Base-by-base conservation (phyloP, 1,140 invertebrate species). In the Macrotrachela quadricornifera region DNA sequence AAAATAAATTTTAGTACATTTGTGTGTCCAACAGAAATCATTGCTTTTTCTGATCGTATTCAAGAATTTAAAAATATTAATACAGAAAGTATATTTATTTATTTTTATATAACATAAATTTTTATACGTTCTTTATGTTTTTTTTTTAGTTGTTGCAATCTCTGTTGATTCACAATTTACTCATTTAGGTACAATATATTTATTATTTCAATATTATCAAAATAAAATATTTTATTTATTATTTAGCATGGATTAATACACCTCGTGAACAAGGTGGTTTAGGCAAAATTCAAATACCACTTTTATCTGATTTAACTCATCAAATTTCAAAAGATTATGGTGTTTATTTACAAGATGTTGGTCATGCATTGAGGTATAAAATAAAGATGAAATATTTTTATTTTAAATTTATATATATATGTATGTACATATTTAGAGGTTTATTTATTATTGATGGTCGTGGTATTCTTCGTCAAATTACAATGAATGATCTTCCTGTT, bases 91-190 rank as follows among this genome's bases (percentile, higher is more conserved):
- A 30, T 30, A 4, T 8, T 4, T 30, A 4, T 30, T 30, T 30
- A 30, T 30, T 30, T 8, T 30, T 30, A 30, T 30, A 4, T 30
- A n/a, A n/a, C n/a, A n/a, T n/a, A n/a, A n/a, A n/a, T 30, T 30
- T 30, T 30, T 8, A 30, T 4, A 30, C 2, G 8, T 4, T 30
- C 8, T 2, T 4, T 4, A 30, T 30, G 21, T 4, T 64, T 75
- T 91, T 21, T 85, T 83, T 63, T 78, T 85, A 62, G 64, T 94
- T 0, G 79, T 94, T 8, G 88, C 84, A 6, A 84, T 82, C 58
- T 90, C 85, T 41, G 84, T 91, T 6, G 88, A 94, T 65, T 91
- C 85, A 1, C 86, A 90, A 63, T 92, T 88, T 60, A 88, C 86
- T 11, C 87, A 92, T 71, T 71, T 91, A 48, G 86, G 87, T n/a